Percentiles rank a stretch among this genome's conserved stretches.
These are phyloP conservation scores for Lepidochrysops patricia DNA, from an alignment of 2,888 invertebrate genomes.

Conservation along the genomic window DNA sequence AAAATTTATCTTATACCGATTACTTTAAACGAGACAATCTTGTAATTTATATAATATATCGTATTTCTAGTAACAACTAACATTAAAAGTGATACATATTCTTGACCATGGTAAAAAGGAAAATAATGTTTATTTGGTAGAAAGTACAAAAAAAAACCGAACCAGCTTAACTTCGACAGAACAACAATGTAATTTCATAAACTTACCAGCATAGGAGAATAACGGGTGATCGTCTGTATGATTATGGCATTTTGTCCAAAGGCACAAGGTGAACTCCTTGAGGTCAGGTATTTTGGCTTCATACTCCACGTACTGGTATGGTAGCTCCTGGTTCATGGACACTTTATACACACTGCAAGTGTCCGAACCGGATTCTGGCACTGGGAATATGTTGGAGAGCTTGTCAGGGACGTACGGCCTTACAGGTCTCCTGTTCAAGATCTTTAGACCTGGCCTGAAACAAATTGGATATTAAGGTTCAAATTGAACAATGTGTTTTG, in stretches of 20 bases:
- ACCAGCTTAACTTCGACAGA: too few relatives aligned
- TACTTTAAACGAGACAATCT: too few relatives aligned
- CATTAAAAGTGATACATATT: too few relatives aligned
- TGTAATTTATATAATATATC: too few relatives aligned
- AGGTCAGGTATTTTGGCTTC: conserved; percentile 81
- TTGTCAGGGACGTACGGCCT: conserved; percentile 37
- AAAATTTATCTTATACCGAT: too few relatives aligned
- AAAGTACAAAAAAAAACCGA: too few relatives aligned
- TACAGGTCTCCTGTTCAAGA: conserved; percentile 45
- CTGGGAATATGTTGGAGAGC: conserved; percentile 28
- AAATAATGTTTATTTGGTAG: too few relatives aligned
- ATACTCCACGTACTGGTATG: conserved; percentile 83
- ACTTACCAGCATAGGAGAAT: conserved; percentile 86
- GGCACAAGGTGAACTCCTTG: conserved; percentile 88
- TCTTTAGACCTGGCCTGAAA: conserved; percentile 47
- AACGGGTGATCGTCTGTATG: conserved; percentile 88
- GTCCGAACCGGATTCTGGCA: conserved; percentile 49
- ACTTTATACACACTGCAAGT: conserved; percentile 81
- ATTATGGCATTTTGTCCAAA: conserved; percentile 88
- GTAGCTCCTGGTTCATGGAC: conserved; percentile 79
- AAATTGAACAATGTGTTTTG: background rate
- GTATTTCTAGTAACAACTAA: too few relatives aligned
- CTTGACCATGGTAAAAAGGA: too few relatives aligned
- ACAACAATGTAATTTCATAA: background rate
- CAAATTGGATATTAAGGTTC: background rate